Conservation (phyloP, 1,140 invertebrate genomes). For the Bradysia coprophila region DNA sequence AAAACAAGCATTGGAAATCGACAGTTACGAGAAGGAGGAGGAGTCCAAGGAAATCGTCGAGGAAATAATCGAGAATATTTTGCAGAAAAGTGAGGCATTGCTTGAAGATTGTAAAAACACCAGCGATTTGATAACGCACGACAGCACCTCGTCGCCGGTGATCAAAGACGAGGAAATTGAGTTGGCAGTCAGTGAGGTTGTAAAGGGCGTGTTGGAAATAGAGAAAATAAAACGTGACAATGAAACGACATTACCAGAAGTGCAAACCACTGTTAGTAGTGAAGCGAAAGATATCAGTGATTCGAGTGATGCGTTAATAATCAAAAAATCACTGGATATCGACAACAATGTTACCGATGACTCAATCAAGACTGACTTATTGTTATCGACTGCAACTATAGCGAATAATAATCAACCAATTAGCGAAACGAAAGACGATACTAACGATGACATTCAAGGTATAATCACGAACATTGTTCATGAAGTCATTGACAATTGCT, state of each 20-base stretch:
- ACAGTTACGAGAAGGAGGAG: constrained; percentile 23
- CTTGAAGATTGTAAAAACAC: constrained; percentile 13
- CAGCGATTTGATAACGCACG: not conserved
- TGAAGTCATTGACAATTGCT: constrained; percentile 3
- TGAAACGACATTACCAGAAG: not conserved
- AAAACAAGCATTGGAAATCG: constrained; percentile 13
- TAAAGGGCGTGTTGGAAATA: constrained; percentile 13
- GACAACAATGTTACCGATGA: not conserved
- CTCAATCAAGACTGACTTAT: constrained; percentile 11
- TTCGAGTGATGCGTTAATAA: not conserved
- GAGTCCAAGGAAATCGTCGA: constrained; percentile 27
- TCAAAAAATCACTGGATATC: constrained; percentile 3
- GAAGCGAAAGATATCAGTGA: not conserved
- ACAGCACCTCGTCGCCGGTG: constrained; percentile 25
- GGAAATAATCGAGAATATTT: constrained; percentile 36
- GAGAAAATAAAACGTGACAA: constrained; percentile 1
- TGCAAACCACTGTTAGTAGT: not conserved
- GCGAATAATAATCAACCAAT: constrained; percentile 9
- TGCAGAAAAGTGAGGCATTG: constrained; percentile 34
- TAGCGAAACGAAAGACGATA: constrained; percentile 7
- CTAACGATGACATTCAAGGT: not conserved
- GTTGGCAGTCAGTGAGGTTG: constrained; percentile 28
- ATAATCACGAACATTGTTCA: constrained; percentile 3
- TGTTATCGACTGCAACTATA: constrained; percentile 5
- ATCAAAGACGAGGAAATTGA: constrained; percentile 31